Conservation (phyloP, 2,888 invertebrate species). For the Pasiphila rectangulata region DNA sequence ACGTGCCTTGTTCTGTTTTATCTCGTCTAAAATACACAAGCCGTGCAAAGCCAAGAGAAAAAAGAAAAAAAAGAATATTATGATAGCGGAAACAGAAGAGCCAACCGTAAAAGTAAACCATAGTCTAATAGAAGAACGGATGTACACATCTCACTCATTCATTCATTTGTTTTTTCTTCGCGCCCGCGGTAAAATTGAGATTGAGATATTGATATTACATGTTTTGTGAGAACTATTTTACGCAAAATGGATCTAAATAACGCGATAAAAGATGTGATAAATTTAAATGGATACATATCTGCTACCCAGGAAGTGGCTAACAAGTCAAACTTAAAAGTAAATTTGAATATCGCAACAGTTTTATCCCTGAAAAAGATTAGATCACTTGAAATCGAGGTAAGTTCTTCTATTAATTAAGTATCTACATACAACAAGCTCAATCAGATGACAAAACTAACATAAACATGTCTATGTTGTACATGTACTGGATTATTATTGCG, state of each 20-base stretch:
- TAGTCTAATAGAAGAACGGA: too few species aligned
- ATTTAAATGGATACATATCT: conserved; percentile 50
- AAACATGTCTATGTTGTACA: too few species aligned
- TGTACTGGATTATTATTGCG: too few species aligned
- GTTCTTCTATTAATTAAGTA: conserved; percentile 19
- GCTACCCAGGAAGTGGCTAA: conserved; percentile 44
- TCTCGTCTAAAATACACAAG: too few species aligned
- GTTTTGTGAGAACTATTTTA: too few species aligned
- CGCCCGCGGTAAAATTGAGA: conserved; percentile 16
- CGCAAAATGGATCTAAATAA: conserved; percentile 55
- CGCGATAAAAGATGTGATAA: conserved; percentile 45
- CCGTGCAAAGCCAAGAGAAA: too few species aligned
- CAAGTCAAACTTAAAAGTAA: conserved; percentile 42
- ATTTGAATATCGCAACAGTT: conserved; percentile 55
- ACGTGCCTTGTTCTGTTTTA: too few species aligned
- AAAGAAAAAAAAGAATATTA: too few species aligned
- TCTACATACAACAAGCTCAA: neutral
- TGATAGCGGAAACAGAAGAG: too few species aligned
- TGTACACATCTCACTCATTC: conserved; percentile 1
- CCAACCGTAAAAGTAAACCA: too few species aligned
- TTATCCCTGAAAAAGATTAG: conserved; percentile 55
- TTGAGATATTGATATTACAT: too few species aligned
- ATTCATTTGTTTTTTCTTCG: conserved; percentile 11
- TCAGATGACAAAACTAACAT: neutral
- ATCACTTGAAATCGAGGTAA: conserved; percentile 61